Evolutionary conservation across 2,797 vertebrate species (phyloP).

Genomic region (Lithobates sylvaticus): DNA sequence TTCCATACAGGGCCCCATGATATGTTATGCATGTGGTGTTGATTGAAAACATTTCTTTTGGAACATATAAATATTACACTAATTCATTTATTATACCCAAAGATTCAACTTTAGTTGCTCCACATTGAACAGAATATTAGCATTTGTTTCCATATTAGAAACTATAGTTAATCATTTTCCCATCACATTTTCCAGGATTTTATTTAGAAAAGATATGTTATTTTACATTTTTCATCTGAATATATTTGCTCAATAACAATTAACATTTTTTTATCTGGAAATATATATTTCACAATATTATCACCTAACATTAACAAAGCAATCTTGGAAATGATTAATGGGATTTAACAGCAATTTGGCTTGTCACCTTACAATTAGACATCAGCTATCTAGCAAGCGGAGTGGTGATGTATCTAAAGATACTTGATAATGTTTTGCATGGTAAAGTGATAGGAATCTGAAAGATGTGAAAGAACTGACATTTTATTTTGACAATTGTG

Average conservation of each 20-base stretch:
- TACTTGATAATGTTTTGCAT: not conserved
- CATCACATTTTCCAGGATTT: not conserved
- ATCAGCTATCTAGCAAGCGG: not conserved
- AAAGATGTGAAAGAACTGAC: not conserved
- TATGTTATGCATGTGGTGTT: not conserved
- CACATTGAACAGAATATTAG: not conserved
- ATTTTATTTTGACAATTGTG: constrained; percentile 11
- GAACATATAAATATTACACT: not conserved
- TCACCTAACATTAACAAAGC: not conserved
- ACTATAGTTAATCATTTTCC: not conserved
- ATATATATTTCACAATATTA: not conserved
- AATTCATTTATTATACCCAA: not conserved
- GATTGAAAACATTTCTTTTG: not conserved
- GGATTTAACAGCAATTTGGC: constrained; percentile 3
- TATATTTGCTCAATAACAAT: too few relatives aligned
- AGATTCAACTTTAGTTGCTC: not conserved
- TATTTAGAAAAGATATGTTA: not conserved
- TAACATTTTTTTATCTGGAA: not conserved
- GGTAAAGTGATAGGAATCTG: not conserved
- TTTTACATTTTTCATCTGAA: not conserved
- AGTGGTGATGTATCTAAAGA: not conserved
- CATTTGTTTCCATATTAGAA: not conserved
- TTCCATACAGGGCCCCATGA: too few relatives aligned
- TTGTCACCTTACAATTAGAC: not conserved
- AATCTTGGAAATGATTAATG: not conserved